Base-by-base conservation (phyloP, 2,113 vertebrate species). In the Hydrolagus affinis region DNA sequence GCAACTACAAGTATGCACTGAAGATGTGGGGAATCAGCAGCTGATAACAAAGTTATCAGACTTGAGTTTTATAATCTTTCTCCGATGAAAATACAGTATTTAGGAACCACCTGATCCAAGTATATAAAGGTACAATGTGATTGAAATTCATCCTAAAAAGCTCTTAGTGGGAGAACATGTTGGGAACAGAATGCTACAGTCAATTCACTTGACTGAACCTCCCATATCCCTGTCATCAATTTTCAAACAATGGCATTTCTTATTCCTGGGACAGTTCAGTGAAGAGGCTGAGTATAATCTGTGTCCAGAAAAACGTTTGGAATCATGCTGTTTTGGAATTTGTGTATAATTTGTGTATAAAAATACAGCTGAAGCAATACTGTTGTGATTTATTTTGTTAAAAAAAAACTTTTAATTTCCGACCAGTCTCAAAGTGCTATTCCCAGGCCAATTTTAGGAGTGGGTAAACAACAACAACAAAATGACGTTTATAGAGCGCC, bases 191-290 rank as follows among this genome's bases (percentile, higher is more conserved):
- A 30, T 19, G 25, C 25, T 83, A 14, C 44, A 9, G n/a, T n/a
- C n/a, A n/a, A n/a, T n/a, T n/a, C n/a, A n/a, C n/a, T 74, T 83
- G 60, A 83, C 60, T 83, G 77, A 30, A 17, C 30, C 75, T 19
- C 19, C 60, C 14, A 30, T 66, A 60, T 64, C 62, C 56, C 57
- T 83, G 62, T 83, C 66, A 66, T 2, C 21, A 11, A 15, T 83
- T 83, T 28, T 44, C 6, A 11, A 66, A 66, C 66, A 21, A 25
- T 4, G 78, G 9, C 8, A 68, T 68, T 83, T 83, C 60, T 66
- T 80, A 28, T n/a, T 80, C 11, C 64, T 80, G 66, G 12, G 66
- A 14, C n/a, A 66, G 14, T 83, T 83, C 60, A 21, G 17, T 66
- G 11, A 66, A 83, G 66, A 66, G 25, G 25, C 30, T 80, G 44